Evolutionary conservation across 2,797 vertebrate genomes (phyloP), one percentile per base, ranked within the genome.

Genomic region (Mycteria americana): DNA sequence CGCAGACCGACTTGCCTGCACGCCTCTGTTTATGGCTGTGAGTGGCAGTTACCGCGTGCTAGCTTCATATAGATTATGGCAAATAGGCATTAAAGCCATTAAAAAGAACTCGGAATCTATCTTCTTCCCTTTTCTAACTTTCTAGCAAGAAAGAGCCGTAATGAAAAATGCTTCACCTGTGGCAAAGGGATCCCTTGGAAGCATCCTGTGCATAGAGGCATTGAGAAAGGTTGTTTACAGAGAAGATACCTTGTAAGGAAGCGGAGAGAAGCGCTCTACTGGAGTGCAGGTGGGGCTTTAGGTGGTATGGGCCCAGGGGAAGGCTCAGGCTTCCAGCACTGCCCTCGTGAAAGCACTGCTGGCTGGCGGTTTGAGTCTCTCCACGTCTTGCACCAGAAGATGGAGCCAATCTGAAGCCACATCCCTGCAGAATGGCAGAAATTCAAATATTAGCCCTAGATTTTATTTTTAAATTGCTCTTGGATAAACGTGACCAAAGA

Each of bases 11-110:
- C 33, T 33, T 3, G 7, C 46, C 18, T 3, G 37, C 33, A 1
- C 1, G 21, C 27, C 30, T 13, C 48, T 1, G 6, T 6, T 28
- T 7, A 6, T 2, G 4, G 4, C 28, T 19, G 60, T 7, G 51
- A 48, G 35, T 0, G 8, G 83, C 31, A 4, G 25, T 25, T 67
- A 13, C 0, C 18, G 45, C 35, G 25, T 43, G 35, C 63, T 12
- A 23, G 6, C 39, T 43, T 60, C 23, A 1, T 8, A 11, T 0
- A 10, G 41, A 16, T 11, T 48, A 22, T 3, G 33, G 54, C 54
- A 62, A 60, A 45, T 9, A 68, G 46, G 59, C 68, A 43, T 35
- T 16, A 24, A 60, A 51, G n/a, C 22, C 31, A 6, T 27, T 60
- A 22, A 22, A 45, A 68, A 50, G 50, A 35, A 13, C 43, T 41